Percentiles rank a stretch among this genome's conserved stretches.
These are phyloP conservation scores for Gryllus bimaculatus DNA, from an alignment of 1,140 invertebrate genomes.

Conservation along the genomic window DNA sequence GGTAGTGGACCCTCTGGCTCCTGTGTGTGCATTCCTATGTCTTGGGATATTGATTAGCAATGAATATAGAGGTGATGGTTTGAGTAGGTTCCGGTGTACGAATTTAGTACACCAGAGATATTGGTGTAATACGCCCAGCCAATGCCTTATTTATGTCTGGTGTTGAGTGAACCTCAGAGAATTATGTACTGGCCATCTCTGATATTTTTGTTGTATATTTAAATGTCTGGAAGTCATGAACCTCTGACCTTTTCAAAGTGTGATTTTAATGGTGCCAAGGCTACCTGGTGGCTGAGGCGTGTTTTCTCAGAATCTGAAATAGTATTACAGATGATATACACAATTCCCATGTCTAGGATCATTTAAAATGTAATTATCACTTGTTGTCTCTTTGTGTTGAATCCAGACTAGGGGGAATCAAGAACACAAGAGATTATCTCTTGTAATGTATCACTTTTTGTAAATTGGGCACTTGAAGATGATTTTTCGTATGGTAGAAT, in stretches of 20 bases:
- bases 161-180: not conserved
- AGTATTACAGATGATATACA: not conserved
- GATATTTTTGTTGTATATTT: not conserved
- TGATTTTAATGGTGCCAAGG: not conserved
- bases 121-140: not conserved
- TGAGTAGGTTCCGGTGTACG: too few relatives aligned
- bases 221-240: not conserved
- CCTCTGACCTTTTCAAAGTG: not conserved
- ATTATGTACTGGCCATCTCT: not conserved
- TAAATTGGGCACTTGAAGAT: not conserved
- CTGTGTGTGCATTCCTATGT: too few relatives aligned
- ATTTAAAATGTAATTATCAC: not conserved
- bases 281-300: too few relatives aligned
- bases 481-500: not conserved
- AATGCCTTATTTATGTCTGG: not conserved
- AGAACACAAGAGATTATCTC: not conserved
- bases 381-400: not conserved
- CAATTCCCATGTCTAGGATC: not conserved
- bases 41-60: too few relatives aligned
- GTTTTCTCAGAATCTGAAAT: too few relatives aligned
- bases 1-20: too few relatives aligned
- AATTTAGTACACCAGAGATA: too few relatives aligned
- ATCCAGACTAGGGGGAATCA: not conserved
- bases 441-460: not conserved
- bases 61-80: too few relatives aligned